phyloP scores from a whole-genome alignment of 1,140 invertebrate species.

The Thaumatotibia leucotreta region DNA sequence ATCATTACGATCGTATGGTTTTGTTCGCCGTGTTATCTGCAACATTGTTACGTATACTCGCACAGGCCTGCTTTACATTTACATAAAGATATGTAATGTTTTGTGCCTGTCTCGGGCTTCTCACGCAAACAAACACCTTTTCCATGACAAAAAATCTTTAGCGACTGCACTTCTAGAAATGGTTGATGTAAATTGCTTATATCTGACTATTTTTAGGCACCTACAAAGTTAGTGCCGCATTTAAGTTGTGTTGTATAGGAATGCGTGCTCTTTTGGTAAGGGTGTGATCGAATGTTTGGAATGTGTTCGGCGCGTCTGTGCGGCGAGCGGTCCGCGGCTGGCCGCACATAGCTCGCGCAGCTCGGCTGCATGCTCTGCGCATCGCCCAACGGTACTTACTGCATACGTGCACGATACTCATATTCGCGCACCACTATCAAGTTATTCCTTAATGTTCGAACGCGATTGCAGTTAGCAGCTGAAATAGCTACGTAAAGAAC shows the following conservation, averaged over 20 bases:
- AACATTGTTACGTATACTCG: background rate
- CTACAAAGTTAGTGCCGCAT: background rate
- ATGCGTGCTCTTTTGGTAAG: slow-evolving; percentile 17
- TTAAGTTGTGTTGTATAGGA: background rate
- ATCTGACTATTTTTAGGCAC: background rate
- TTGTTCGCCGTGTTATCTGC: background rate
- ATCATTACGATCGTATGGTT: background rate
- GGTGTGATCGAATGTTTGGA: slow-evolving; percentile 30
- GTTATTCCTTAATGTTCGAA: background rate
- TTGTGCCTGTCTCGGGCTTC: too few species aligned
- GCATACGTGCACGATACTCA: slow-evolving; percentile 5
- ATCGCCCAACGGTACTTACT: slow-evolving; percentile 8
- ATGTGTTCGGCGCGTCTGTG: slow-evolving; percentile 31
- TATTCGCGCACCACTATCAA: background rate
- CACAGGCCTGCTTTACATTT: background rate
- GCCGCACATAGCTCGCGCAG: slow-evolving; percentile 37
- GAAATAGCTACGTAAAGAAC: background rate
- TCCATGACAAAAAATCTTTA: background rate
- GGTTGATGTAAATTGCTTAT: background rate
- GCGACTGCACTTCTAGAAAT: background rate
- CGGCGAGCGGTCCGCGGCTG: slow-evolving; percentile 27
- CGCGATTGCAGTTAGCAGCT: background rate
- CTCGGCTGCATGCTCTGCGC: slow-evolving; percentile 33
- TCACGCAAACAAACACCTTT: too few species aligned
- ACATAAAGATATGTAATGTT: too few species aligned